These are phyloP conservation scores for Arenaria interpres DNA, from an alignment of 2,113 vertebrate species.

Conservation along the genomic window DNA sequence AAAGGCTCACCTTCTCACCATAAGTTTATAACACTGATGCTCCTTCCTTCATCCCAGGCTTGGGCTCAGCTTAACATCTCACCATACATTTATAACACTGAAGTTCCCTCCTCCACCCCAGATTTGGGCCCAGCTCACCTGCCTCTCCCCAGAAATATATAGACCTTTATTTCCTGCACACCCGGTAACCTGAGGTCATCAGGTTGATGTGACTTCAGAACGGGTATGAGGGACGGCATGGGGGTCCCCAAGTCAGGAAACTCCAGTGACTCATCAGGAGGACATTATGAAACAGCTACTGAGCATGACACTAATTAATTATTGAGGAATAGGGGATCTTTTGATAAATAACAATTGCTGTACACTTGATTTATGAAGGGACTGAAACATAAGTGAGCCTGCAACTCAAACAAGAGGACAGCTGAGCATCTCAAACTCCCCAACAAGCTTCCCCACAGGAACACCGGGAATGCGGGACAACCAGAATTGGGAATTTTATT, in stretches of 20 bases:
- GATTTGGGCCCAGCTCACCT: background rate
- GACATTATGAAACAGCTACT: background rate
- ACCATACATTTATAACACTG: background rate
- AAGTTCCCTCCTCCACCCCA: background rate
- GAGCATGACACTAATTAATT: background rate
- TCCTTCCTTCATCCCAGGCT: background rate
- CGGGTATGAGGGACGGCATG: fast-evolving
- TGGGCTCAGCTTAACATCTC: background rate
- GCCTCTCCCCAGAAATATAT: background rate
- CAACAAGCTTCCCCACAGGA: background rate
- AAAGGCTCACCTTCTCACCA: background rate
- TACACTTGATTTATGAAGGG: fast-evolving
- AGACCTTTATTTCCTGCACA: background rate
- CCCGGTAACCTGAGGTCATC: background rate
- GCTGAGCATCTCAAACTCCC: background rate
- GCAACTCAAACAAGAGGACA: background rate
- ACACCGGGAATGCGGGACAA: background rate
- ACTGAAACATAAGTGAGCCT: background rate
- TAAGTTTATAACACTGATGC: background rate
- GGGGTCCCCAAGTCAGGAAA: background rate
- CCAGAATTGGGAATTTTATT: fast-evolving
- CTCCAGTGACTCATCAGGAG: fast-evolving
- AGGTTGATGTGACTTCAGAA: background rate
- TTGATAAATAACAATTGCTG: background rate
- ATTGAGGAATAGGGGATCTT: background rate